Base-by-base conservation (phyloP, 2,797 vertebrate species). In the Premnoplex brunnescens region DNA sequence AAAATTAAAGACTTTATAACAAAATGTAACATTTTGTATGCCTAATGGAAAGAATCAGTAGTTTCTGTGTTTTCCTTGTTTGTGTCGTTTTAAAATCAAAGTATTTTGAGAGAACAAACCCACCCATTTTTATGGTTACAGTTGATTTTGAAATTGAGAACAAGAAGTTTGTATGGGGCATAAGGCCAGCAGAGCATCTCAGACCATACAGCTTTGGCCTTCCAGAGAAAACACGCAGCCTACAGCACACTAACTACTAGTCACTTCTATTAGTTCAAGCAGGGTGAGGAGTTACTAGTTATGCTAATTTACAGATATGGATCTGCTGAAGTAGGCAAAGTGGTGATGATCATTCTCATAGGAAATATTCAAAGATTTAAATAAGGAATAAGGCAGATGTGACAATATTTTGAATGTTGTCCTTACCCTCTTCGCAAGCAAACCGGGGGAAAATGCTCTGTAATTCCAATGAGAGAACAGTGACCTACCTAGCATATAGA, bases 121-220 rank as follows among this genome's bases (percentile, higher is more conserved):
- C 9, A 64, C 36, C 6, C 54, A 9, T 14, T 3, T 69, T 85
- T 84, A 18, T 62, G 79, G 13, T 76, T 55, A 56, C 2, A 10
- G 37, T 30, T 83, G 34, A n/a, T 91, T 82, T 85, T 87, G 56
- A 74, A 85, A 75, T 14, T 67, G 34, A 90, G 44, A 69, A 66
- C 37, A 51, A 56, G 46, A 72, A 41, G n/a, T 55, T 32, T 66
- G 4, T 51, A 6, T 28, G 48, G 18, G 12, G 26, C 3, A 55
- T 43, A 82, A 71, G 26, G 28, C 27, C 58, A 81, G 41, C 46
- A 85, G 58, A 74, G 9, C 19, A 30, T 90, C 91, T 88, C 36
- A 68, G 36, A 20, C 17, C 23, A 43, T 49, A 52, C 9, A 27
- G 23, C 21, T 74, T 64, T 76, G 34, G 13, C 4, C 3, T 79